Evolutionary conservation across 2,888 invertebrate species (phyloP).

Genomic region (Mythimna pallens): DNA sequence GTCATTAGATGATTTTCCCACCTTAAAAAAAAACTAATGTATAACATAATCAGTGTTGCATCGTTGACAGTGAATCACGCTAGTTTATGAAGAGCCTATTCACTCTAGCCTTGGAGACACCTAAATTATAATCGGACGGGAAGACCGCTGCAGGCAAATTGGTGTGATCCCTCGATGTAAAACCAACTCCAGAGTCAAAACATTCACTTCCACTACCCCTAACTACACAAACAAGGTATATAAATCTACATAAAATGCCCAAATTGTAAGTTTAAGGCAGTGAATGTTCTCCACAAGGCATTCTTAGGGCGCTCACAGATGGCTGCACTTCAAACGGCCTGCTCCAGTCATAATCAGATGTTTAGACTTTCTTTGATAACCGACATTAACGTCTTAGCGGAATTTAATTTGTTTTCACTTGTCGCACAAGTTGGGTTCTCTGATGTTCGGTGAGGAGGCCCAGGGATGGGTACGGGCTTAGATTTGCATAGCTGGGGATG

Average conservation of each 20-base stretch:
- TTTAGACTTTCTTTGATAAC: constrained; percentile 88
- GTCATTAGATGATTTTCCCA: too few species aligned
- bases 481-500: constrained; percentile 5
- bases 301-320: constrained; percentile 81
- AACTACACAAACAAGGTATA: constrained; percentile 13
- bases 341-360: constrained; percentile 84
- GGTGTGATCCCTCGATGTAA: not conserved
- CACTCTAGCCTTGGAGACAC: too few species aligned
- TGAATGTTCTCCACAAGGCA: constrained; percentile 80
- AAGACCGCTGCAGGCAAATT: too few species aligned
- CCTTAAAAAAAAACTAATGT: too few species aligned
- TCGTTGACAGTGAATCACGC: too few species aligned
- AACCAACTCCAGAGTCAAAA: not conserved
- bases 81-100: too few species aligned
- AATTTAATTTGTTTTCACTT: constrained; percentile 88
- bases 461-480: not conserved
- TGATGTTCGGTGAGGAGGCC: constrained; percentile 48
- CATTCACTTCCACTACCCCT: not conserved
- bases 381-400: constrained; percentile 83
- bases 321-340: constrained; percentile 84
- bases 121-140: too few species aligned
- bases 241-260: constrained; percentile 66
- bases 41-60: too few species aligned
- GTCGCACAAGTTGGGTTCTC: constrained; percentile 64
- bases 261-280: constrained; percentile 74